A percentile compares a stretch with the other conserved stretches of the same genome.
phyloP scores from a whole-genome alignment of 2,888 invertebrate genomes.

The Mythimna impura region DNA sequence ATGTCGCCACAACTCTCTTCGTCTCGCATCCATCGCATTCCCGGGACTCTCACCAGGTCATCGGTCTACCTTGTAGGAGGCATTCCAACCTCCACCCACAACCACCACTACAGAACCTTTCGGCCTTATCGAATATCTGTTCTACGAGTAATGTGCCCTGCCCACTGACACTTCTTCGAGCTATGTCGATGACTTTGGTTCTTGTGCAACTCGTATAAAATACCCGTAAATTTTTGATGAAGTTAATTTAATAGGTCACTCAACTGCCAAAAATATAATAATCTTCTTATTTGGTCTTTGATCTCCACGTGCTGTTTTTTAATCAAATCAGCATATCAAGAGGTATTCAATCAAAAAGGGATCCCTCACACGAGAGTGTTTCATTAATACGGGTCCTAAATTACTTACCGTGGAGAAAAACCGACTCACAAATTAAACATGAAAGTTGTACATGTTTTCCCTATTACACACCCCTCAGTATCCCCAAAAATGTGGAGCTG shows the following conservation, averaged over 20 bases:
- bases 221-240: neutral
- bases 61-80: too few species aligned
- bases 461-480: conserved; percentile 13
- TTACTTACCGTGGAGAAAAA: conserved; percentile 33
- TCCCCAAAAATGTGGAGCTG: conserved; percentile 41
- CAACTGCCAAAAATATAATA: neutral
- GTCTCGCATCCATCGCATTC: too few species aligned
- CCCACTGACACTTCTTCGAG: too few species aligned
- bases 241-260: conserved; percentile 1
- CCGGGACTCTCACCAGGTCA: too few species aligned
- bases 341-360: conserved; percentile 41
- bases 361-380: conserved; percentile 35
- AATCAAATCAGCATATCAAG: conserved; percentile 38
- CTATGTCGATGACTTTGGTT: too few species aligned
- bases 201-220: neutral
- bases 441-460: conserved; percentile 37
- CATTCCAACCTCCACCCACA: too few species aligned
- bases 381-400: conserved; percentile 36
- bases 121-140: too few species aligned
- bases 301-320: neutral
- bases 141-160: too few species aligned
- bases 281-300: neutral
- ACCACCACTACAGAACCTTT: too few species aligned
- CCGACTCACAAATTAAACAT: conserved; percentile 46
- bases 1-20: too few species aligned